Conservation (phyloP, 2,797 vertebrate species). For the Sibirionetta formosa region DNA sequence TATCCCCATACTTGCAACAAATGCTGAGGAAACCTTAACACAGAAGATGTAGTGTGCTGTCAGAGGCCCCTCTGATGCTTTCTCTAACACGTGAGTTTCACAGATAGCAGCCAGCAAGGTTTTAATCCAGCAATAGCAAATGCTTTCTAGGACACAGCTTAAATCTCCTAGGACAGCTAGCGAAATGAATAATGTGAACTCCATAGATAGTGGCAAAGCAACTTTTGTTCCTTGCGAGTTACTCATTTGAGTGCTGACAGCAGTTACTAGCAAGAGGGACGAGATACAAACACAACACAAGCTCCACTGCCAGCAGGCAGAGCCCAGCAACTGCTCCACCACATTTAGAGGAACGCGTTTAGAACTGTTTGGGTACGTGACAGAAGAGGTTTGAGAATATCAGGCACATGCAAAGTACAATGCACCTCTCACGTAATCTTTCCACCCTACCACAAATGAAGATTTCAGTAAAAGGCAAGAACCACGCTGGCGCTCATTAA, state of each 20-base stretch:
- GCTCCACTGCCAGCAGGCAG: neutral
- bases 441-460: neutral
- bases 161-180: neutral
- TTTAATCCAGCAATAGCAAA: neutral
- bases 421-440: neutral
- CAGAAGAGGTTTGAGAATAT: neutral
- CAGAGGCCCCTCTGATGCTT: accelerated
- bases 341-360: neutral
- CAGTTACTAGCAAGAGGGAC: neutral
- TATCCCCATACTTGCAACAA: neutral
- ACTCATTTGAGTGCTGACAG: neutral
- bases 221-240: neutral
- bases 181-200: neutral
- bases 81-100: neutral
- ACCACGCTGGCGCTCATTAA: neutral
- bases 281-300: neutral
- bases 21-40: neutral
- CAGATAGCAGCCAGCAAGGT: neutral
- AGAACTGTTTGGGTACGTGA: neutral
- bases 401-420: neutral
- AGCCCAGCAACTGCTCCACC: neutral
- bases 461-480: slow-evolving; percentile 7
- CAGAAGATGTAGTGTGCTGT: accelerated
- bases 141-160: neutral
- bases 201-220: neutral